Base-by-base conservation (phyloP, 2,797 vertebrate species). In the Lutjanus argentimaculatus region DNA sequence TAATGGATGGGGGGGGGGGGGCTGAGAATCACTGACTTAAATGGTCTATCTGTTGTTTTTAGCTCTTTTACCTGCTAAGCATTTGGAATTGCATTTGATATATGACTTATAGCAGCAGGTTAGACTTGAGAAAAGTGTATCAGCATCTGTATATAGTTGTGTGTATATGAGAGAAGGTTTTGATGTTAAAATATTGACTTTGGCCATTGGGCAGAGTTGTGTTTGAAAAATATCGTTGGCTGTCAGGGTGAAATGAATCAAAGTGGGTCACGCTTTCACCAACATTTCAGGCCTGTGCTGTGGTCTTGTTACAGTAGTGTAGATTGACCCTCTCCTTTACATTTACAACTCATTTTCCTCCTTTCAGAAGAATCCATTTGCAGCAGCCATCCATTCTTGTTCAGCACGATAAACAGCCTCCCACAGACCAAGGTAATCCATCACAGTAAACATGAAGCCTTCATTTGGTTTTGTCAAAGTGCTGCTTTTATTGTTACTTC, bases 401-500 rank as follows among this genome's bases (percentile, higher is more conserved):
- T 63, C 36, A n/a, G 49, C 3, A 8, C 3, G 19, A 76, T 69
- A 71, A 80, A 82, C 61, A 78, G 52, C 49, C 58, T 77, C 42
- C 13, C 16, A 6, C 70, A 69, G 21, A 19, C 55, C 1, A 48
- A 57, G n/a, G 13, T 75, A 49, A 80, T 83, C 69, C 46, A 72
- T 86, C 82, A 77, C 57, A 13, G 1, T 9, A 45, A 74, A 79
- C 52, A 67, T 1, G 1, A 80, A 56, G 58, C 19, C 40, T 19
- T 83, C 57, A 62, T 83, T 67, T 62, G 30, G 13, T 70, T 79
- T 72, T n/a, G 52, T 58, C 63, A 67, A 48, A 79, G 69, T 42
- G 53, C 21, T 22, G 55, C 1, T 80, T 87, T 80, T 79, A 80
- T 72, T 70, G 58, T 30, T 57, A 43, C 74, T 74, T 84, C 79